Evolutionary conservation across 2,888 invertebrate species (phyloP), one percentile per base, ranked within the genome.

Genomic region (Zaprionus obscuricornis): DNA sequence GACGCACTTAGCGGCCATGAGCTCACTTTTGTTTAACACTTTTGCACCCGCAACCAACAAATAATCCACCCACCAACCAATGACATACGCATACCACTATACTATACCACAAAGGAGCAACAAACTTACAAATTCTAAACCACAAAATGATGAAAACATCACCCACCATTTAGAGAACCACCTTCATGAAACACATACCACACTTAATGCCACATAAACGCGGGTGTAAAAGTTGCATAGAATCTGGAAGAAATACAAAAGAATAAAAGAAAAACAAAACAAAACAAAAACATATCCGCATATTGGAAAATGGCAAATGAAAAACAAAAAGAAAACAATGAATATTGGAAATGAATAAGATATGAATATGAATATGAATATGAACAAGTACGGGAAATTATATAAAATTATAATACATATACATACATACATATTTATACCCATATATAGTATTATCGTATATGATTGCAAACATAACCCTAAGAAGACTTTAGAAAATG

Each of bases 1-100:
- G 88, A 88, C 70, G 88, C 88, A 8, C 60, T 69, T 20, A 88
- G 87, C 66, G 86, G 74, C 10, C 71, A 77, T 84, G 89, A 87
- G 71, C 86, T 89, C 82, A 87, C 74, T 49, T 87, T 86, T 67
- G 87, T 86, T 60, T 85, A 78, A 36, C 47, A 63, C 34, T 39
- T 11, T 26, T 20, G 62, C 49, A 56, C 31, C 29, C 34, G 10
- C 22, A 20, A 26, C 11, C 17, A 16, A 33, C 14, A 49, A 10
- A 18, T 29, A 27, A 45, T n/a, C 39, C 24, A 47, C 67, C 66
- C 43, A 59, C 60, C 51, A 60, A 39, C 2, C 40, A 27, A 31
- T 27, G 26, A 31, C 27, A n/a, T n/a, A 45, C 31, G 16, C n/a
- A 4, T 24, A 40, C 4, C 18, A 5, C 26, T 33, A 33, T 11